phyloP scores from a whole-genome alignment of 2,797 vertebrate genomes.

The Acridotheres tristis region DNA sequence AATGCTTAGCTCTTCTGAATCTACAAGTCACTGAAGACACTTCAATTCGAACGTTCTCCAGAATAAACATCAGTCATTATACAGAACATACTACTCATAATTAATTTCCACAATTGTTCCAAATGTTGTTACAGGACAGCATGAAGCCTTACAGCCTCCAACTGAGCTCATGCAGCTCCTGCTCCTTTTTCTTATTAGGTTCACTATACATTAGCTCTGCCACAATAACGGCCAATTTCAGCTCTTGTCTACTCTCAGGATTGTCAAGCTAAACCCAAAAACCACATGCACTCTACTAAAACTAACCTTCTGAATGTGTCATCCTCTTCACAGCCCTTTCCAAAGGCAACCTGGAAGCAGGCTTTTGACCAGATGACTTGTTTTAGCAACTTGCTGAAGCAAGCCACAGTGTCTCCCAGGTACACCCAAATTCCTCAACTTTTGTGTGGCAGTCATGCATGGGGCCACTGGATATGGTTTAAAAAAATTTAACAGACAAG shows the following conservation, averaged over 20 bases:
- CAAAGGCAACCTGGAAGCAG: not conserved
- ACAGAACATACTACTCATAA: accelerated
- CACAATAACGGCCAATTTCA: not conserved
- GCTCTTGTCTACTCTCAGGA: not conserved
- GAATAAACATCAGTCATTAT: not conserved
- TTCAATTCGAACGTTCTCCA: not conserved
- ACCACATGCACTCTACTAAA: not conserved
- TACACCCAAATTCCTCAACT: not conserved
- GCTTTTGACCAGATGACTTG: not conserved
- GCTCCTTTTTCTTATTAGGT: not conserved
- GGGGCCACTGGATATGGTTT: accelerated
- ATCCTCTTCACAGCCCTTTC: not conserved
- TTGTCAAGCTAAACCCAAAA: not conserved
- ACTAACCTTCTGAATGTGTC: not conserved
- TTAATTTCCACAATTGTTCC: not conserved
- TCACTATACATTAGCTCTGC: not conserved
- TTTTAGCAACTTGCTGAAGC: not conserved
- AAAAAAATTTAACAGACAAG: not conserved
- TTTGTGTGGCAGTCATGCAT: not conserved
- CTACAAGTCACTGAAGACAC: not conserved
- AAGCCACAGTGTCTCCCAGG: not conserved
- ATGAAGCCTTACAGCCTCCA: not conserved
- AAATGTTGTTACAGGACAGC: not conserved
- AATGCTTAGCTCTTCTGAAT: not conserved
- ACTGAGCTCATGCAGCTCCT: not conserved